phyloP scores from a whole-genome alignment of 1,140 invertebrate species.

The Catajapyx aquilonaris region DNA sequence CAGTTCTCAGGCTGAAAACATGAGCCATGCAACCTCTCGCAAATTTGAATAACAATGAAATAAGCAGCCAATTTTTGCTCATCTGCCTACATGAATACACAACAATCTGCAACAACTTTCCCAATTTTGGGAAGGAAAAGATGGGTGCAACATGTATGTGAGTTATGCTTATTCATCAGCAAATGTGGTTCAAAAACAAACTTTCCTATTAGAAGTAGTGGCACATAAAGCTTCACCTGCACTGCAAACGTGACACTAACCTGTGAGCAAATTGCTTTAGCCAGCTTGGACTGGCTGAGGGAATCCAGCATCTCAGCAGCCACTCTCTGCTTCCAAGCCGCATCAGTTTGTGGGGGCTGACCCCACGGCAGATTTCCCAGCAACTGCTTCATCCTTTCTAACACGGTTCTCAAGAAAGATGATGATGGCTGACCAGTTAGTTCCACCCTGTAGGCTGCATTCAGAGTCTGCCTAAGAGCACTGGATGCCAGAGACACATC shows the following conservation, averaged over 20 bases:
- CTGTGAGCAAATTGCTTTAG: conserved; percentile 54
- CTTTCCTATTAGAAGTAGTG: no score
- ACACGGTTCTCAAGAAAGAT: conserved; percentile 44
- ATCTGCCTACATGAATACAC: no score
- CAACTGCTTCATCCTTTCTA: conserved; percentile 55
- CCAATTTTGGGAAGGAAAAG: no score
- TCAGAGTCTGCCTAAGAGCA: conserved; percentile 60
- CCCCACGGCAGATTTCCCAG: conserved; percentile 40
- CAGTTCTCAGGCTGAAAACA: no score
- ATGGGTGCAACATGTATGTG: no score
- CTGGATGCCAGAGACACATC: conserved; percentile 40
- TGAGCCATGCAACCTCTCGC: no score
- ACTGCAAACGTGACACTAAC: conserved; percentile 21
- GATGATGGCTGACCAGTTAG: conserved; percentile 55
- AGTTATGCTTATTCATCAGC: no score
- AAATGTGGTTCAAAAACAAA: no score
- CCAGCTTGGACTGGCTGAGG: conserved; percentile 44
- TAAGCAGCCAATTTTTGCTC: no score
- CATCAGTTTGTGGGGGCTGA: conserved; percentile 35
- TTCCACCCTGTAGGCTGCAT: conserved; percentile 62
- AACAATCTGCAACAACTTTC: no score
- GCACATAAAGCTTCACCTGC: no score
- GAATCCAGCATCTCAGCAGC: conserved; percentile 50
- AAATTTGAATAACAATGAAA: no score
- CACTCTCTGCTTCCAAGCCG: conserved; percentile 48